phyloP scores from a whole-genome alignment of 2,797 vertebrate species.

The Xerus rutilus region DNA sequence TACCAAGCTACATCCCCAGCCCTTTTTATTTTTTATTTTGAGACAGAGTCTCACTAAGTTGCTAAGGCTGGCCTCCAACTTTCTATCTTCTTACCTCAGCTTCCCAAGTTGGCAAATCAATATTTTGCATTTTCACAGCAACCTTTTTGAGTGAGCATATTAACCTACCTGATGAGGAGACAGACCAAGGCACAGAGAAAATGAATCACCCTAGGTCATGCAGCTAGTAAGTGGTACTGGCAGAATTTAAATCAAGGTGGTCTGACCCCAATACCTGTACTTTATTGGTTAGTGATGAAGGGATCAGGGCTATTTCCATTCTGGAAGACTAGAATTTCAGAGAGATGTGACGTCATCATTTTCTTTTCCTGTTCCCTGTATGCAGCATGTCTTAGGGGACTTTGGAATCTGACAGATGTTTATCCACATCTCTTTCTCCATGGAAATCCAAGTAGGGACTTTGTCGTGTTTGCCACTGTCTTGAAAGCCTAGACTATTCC shows the following conservation, averaged over 20 bases:
- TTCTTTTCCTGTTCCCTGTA: neutral
- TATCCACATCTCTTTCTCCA: neutral
- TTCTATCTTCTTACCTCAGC: too few relatives aligned
- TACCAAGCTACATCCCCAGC: too few relatives aligned
- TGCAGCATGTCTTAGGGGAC: neutral
- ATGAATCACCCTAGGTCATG: neutral
- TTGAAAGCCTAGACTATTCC: slow-evolving; percentile 15
- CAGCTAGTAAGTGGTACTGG: neutral
- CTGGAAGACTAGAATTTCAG: neutral
- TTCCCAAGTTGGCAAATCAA: neutral
- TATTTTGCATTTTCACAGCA: slow-evolving; percentile 46
- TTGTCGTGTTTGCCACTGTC: slow-evolving; percentile 32
- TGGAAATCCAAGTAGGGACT: neutral
- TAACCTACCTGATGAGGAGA: neutral
- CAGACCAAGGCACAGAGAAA: neutral
- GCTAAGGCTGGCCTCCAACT: too few relatives aligned
- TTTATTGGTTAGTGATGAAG: neutral
- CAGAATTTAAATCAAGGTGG: neutral
- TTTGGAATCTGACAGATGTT: slow-evolving; percentile 22
- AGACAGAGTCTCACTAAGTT: too few relatives aligned
- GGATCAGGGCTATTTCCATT: neutral
- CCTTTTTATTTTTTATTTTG: too few relatives aligned
- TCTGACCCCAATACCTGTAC: neutral
- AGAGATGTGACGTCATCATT: neutral
- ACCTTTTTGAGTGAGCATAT: neutral